These are phyloP conservation scores for Arrhopalites spinosus DNA, from an alignment of 2,888 invertebrate species.

Conservation along the genomic window DNA sequence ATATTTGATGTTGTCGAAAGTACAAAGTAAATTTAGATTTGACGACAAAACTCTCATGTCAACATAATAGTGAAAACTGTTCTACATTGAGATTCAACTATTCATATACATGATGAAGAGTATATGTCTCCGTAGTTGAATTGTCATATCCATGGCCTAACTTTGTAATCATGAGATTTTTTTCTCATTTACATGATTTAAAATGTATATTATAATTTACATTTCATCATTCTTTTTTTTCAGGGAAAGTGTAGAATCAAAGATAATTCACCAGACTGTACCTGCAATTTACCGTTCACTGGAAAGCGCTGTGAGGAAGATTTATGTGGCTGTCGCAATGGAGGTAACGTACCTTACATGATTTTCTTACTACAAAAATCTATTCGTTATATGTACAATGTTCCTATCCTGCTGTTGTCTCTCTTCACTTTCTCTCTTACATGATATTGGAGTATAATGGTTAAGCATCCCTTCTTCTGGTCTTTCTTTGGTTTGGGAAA, in stretches of 20 bases:
- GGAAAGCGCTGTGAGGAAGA: slow-evolving; percentile 69
- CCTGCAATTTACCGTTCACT: slow-evolving; percentile 63
- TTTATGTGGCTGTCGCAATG: slow-evolving; percentile 68
- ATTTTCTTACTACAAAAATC: too few species aligned
- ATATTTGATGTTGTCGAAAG: neutral
- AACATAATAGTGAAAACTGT: too few species aligned
- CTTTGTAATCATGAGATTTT: neutral
- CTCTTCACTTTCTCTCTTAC: too few species aligned
- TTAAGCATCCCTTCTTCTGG: too few species aligned
- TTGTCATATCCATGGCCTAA: neutral
- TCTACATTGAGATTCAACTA: neutral
- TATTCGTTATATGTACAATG: too few species aligned
- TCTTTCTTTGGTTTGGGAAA: slow-evolving; percentile 1
- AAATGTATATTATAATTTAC: too few species aligned
- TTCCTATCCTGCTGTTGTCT: too few species aligned
- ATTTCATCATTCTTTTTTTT: too few species aligned
- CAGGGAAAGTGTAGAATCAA: slow-evolving; percentile 60
- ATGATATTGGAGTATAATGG: too few species aligned
- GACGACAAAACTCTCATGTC: too few species aligned
- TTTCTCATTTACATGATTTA: neutral
- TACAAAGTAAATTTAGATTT: too few species aligned
- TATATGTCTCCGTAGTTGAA: neutral
- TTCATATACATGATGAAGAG: neutral
- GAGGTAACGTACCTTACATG: slow-evolving; percentile 61
- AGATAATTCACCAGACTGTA: slow-evolving; percentile 60